Evolutionary conservation across 2,888 invertebrate species (phyloP), one percentile per base, ranked within the genome.

Genomic region (Phrixothrix hirtus): DNA sequence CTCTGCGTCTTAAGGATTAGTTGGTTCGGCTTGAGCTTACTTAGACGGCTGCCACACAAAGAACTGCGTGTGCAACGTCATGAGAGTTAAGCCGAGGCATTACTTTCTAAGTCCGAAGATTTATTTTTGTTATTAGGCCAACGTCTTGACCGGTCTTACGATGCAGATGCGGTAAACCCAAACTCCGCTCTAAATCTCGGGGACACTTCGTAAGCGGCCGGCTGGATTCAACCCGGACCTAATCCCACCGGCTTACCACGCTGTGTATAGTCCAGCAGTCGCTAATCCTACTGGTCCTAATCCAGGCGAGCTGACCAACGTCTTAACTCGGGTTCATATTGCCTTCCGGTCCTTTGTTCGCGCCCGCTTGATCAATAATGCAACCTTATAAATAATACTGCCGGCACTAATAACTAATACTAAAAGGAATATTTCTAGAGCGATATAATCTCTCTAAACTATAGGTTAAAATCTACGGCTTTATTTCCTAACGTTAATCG

Each of bases 1-100:
- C 67, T 66, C 78, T 78, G 76, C 81, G 82, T 81, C 82, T 82
- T 82, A 81, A 79, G 82, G 83, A 83, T 83, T 83, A 83, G 78
- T 72, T 72, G 78, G 77, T 78, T 75, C 69, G 69, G 70, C 70
- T 71, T 70, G 71, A 72, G 72, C 71, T 73, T 71, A 71, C 68
- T 69, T 79, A 73, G 76, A 78, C 76, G 58, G 58, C 65, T 65
- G 68, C 68, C 66, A 69, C 67, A 72, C 70, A 73, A 72, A 70
- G 71, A 63, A 59, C 62, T 67, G 36, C 45, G 68, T 67, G 64
- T 68, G 62, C 68, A 65, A 68, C 67, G 68, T 69, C 65, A 66
- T 58, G 57, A 41, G 56, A 59, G 56, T 53, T 57, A 63, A 63
- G 61, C 62, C 62, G 57, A 44, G 58, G 66, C 63, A 65, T 68